Percentiles rank a stretch among this genome's conserved stretches.
Evolutionary conservation across 2,888 invertebrate genomes (phyloP).

Genomic region (Apamea anceps): DNA sequence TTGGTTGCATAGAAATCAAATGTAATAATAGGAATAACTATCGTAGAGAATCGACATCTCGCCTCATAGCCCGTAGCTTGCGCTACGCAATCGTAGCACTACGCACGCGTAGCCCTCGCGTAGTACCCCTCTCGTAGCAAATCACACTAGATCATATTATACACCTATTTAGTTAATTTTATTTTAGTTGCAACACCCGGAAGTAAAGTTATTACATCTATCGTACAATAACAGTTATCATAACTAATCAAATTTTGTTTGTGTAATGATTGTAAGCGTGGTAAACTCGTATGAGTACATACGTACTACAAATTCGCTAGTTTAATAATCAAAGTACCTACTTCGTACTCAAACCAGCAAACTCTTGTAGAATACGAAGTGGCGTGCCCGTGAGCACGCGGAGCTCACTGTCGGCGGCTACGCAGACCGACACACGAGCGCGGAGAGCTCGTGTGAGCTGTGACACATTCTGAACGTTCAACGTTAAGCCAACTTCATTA

Average conservation of each 20-base stretch:
- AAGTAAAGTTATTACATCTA: not conserved
- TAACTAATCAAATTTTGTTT: not conserved
- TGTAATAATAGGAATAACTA: not conserved
- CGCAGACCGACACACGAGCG: too few species aligned
- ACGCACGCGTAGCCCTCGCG: not conserved
- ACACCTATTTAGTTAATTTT: not conserved
- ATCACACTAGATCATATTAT: too few species aligned
- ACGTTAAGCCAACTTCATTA: not conserved
- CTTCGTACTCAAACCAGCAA: not conserved
- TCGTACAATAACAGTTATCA: not conserved
- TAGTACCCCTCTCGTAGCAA: not conserved
- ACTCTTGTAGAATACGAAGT: not conserved
- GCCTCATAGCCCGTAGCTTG: conserved; percentile 4
- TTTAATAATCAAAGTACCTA: not conserved
- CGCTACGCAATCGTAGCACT: not conserved
- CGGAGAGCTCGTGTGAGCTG: not conserved
- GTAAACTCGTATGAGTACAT: not conserved
- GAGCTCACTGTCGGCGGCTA: too few species aligned
- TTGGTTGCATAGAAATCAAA: not conserved
- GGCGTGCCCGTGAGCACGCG: not conserved
- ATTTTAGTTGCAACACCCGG: not conserved
- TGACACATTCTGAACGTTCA: not conserved
- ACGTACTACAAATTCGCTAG: not conserved
- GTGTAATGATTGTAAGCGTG: not conserved
- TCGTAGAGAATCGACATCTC: not conserved